These are phyloP conservation scores for Spea hammondii DNA, from an alignment of 2,797 vertebrate genomes.

Conservation along the genomic window DNA sequence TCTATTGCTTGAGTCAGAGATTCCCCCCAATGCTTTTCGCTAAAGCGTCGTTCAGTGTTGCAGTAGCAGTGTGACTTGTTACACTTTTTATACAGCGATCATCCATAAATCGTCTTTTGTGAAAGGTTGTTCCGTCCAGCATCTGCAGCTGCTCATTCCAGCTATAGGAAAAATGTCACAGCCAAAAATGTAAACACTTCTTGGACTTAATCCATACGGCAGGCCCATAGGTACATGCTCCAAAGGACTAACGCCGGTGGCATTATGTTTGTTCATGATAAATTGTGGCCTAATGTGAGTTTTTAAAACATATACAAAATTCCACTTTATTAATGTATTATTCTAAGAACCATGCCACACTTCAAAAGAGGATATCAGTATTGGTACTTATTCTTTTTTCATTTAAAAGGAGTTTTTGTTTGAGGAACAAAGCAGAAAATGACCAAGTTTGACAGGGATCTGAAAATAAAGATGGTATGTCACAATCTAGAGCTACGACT, in stretches of 20 bases:
- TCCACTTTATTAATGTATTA: not conserved
- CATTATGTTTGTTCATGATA: conserved; percentile 13
- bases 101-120: conserved; percentile 16
- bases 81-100: conserved; percentile 2
- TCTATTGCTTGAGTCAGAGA: too few species aligned
- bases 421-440: not conserved
- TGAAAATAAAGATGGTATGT: too few species aligned
- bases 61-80: too few species aligned
- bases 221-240: not conserved
- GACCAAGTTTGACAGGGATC: not conserved
- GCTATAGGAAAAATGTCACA: not conserved
- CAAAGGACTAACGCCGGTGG: not conserved
- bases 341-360: conserved; percentile 17
- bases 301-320: conserved; percentile 22
- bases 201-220: conserved; percentile 11
- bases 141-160: conserved; percentile 24
- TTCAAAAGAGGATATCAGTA: not conserved
- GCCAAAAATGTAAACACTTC: conserved; percentile 23
- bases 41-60: too few species aligned
- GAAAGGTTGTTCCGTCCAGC: not conserved
- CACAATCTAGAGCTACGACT: too few species aligned
- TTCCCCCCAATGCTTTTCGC: too few species aligned
- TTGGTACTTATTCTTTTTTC: too few species aligned
- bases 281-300: conserved; percentile 12
- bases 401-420: not conserved